Percentiles rank a stretch among this genome's conserved stretches.
Evolutionary conservation across 2,797 vertebrate species (phyloP).

Genomic region (Falco naumanni): DNA sequence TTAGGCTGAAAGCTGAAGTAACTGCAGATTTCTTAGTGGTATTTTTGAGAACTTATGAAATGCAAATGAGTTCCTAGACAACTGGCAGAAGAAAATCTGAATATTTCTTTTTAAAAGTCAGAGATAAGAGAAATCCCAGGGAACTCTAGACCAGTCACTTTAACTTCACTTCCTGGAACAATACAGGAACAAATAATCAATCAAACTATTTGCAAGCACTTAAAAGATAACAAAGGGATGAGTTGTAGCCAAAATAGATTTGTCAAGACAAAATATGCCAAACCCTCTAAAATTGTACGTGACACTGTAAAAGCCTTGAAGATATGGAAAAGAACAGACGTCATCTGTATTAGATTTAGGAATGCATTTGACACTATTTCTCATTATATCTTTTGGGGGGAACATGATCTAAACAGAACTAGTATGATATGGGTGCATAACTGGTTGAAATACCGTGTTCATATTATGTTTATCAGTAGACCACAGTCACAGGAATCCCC

Average conservation of each 20-base stretch:
- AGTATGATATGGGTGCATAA: background rate
- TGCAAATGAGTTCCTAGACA: background rate
- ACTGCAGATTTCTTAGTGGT: background rate
- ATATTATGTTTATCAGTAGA: background rate
- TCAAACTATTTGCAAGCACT: background rate
- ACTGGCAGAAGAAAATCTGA: background rate
- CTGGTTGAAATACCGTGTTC: background rate
- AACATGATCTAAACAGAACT: background rate
- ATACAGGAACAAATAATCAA: background rate
- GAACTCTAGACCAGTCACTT: background rate
- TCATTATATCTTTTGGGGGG: background rate
- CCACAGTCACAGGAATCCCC: background rate
- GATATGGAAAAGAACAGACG: background rate
- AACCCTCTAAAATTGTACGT: background rate
- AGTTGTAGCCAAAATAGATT: background rate
- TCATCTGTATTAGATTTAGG: background rate
- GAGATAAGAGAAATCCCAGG: background rate
- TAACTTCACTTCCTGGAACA: background rate
- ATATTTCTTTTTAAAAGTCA: slow-evolving; percentile 4
- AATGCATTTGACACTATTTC: background rate
- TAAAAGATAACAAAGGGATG: background rate
- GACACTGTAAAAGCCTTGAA: background rate
- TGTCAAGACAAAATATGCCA: background rate
- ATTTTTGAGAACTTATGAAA: slow-evolving; percentile 14
- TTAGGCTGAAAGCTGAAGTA: background rate